Conservation (phyloP, 2,797 vertebrate genomes). For the Acanthurus lineatus region DNA sequence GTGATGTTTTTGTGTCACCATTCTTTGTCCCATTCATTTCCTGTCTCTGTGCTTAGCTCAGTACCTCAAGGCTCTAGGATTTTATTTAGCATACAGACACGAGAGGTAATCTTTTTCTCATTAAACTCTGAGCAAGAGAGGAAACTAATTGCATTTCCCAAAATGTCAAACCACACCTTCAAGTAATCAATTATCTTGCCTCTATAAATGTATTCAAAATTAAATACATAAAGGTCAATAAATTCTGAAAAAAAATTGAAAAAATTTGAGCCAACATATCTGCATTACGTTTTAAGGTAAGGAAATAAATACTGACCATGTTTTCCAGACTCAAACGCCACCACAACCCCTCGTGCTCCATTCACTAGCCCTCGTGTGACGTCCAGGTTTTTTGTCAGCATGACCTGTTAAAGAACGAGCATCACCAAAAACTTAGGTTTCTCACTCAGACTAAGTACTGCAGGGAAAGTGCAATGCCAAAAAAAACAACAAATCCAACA, state of each 20-base stretch:
- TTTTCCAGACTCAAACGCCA: slow-evolving; percentile 90
- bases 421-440: background rate
- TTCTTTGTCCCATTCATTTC: background rate
- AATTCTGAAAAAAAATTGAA: background rate
- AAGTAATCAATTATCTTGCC: background rate
- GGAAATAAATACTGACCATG: slow-evolving; percentile 81
- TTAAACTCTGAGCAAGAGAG: background rate
- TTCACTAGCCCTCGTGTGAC: slow-evolving; percentile 94
- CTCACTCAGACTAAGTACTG: background rate
- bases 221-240: background rate
- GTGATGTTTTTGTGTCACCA: too few relatives aligned
- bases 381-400: slow-evolving; percentile 96
- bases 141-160: background rate
- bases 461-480: background rate
- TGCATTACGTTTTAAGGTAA: background rate
- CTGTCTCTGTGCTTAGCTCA: background rate
- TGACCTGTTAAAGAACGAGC: slow-evolving; percentile 87
- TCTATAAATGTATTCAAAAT: background rate
- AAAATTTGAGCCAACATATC: background rate
- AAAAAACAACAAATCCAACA: too few relatives aligned
- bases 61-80: too few relatives aligned
- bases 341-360: slow-evolving; percentile 93
- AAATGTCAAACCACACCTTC: background rate
- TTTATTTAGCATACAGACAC: background rate
- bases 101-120: background rate